These are phyloP conservation scores for Lasioglossum albipes DNA, from an alignment of 1,140 invertebrate species.

Conservation along the genomic window DNA sequence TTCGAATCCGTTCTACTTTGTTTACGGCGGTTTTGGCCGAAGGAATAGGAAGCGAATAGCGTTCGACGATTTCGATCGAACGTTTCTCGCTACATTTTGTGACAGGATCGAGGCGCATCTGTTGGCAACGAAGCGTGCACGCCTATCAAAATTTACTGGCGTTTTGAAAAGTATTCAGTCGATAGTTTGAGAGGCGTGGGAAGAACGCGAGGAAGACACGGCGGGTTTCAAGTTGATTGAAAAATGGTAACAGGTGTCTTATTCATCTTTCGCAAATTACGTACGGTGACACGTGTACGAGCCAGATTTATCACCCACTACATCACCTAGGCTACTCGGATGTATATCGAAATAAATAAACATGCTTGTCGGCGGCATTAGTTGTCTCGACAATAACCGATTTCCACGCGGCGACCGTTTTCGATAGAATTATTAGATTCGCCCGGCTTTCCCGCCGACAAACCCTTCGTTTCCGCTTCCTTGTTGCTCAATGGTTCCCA, in stretches of 20 bases:
- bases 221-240: neutral
- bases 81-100: neutral
- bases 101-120: neutral
- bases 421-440: neutral
- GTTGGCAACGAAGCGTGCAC: neutral
- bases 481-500: neutral
- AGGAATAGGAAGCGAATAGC: neutral
- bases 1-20: too few relatives aligned
- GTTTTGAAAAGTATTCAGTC: neutral
- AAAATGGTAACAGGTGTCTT: slow-evolving; percentile 43
- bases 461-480: too few relatives aligned
- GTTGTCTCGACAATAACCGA: neutral
- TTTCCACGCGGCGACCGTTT: too few relatives aligned
- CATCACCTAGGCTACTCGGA: slow-evolving; percentile 13
- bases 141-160: neutral
- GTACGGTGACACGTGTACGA: neutral
- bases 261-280: slow-evolving; percentile 32
- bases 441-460: too few relatives aligned
- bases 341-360: slow-evolving; percentile 22
- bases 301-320: slow-evolving; percentile 33
- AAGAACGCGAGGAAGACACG: neutral
- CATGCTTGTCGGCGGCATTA: neutral
- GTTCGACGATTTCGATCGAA: neutral
- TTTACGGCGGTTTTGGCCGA: neutral
- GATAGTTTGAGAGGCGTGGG: neutral